phyloP scores from a whole-genome alignment of 2,888 invertebrate species.

The Omphaloscelis lunosa region DNA sequence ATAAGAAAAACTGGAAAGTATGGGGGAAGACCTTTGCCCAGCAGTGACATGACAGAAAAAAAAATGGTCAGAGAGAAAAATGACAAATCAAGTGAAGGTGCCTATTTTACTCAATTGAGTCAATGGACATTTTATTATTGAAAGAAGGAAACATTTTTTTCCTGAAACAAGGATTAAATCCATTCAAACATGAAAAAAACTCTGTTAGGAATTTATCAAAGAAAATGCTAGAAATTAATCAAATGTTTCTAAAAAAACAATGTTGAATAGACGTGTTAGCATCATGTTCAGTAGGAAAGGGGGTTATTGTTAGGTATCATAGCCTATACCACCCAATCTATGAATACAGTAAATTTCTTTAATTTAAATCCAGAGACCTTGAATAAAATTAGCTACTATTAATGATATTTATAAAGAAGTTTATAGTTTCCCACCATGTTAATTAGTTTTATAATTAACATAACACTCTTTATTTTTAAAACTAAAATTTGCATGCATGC shows the following conservation, averaged over 20 bases:
- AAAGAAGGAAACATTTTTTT: not conserved
- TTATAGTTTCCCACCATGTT: not conserved
- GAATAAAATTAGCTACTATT: not conserved
- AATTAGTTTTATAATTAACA: not conserved
- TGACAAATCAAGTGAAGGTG: not conserved
- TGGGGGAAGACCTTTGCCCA: too few species aligned
- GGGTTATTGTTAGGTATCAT: too few species aligned
- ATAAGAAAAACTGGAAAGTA: too few species aligned
- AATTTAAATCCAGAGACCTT: not conserved
- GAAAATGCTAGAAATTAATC: not conserved
- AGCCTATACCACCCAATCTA: not conserved
- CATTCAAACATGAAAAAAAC: not conserved
- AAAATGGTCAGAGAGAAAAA: too few species aligned
- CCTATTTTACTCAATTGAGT: not conserved
- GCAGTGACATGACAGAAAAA: too few species aligned
- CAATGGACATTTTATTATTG: not conserved
- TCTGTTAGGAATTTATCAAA: not conserved
- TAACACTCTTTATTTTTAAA: not conserved
- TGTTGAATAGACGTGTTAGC: not conserved
- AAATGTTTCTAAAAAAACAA: not conserved
- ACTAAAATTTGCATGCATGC: not conserved
- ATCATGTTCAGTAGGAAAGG: not conserved
- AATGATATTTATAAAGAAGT: too few species aligned
- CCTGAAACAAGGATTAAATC: not conserved
- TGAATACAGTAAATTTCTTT: not conserved